phyloP scores from a whole-genome alignment of 2,888 invertebrate genomes.

The Parthenolecanium corni region DNA sequence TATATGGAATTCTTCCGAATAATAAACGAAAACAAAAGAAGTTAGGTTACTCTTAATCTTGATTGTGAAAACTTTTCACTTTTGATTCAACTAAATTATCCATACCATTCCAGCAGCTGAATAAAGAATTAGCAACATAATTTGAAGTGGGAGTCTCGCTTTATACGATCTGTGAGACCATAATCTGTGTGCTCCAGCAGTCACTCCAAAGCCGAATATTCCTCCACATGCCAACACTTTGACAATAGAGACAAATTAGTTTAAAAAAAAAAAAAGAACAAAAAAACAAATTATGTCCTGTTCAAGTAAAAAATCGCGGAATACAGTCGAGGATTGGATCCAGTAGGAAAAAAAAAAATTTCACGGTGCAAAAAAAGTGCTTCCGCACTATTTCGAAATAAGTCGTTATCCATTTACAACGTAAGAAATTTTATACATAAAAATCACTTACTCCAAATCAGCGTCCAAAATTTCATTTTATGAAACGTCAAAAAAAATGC shows the following conservation, averaged over 20 bases:
- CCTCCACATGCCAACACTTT: constrained; percentile 47
- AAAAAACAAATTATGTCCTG: background rate
- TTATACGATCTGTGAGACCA: constrained; percentile 96
- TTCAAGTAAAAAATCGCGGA: constrained; percentile 35
- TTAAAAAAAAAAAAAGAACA: background rate
- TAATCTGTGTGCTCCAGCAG: constrained; percentile 90
- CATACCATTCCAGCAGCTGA: constrained; percentile 55
- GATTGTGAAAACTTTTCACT: background rate
- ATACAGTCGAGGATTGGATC: too few species aligned
- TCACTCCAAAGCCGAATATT: constrained; percentile 80
- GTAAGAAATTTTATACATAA: background rate
- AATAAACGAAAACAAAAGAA: background rate
- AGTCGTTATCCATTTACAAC: too few species aligned
- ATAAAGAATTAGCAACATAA: constrained; percentile 61
- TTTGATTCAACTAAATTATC: background rate
- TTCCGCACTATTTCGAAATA: too few species aligned
- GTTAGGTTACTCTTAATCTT: background rate
- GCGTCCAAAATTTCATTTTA: constrained; percentile 21
- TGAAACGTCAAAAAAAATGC: constrained; percentile 3
- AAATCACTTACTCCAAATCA: constrained; percentile 30
- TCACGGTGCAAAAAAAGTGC: too few species aligned
- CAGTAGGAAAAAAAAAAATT: too few species aligned
- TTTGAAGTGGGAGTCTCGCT: constrained; percentile 75
- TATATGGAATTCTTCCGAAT: constrained; percentile 14
- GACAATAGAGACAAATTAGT: background rate